phyloP scores from a whole-genome alignment of 2,797 vertebrate species.

The Tinamus major region DNA sequence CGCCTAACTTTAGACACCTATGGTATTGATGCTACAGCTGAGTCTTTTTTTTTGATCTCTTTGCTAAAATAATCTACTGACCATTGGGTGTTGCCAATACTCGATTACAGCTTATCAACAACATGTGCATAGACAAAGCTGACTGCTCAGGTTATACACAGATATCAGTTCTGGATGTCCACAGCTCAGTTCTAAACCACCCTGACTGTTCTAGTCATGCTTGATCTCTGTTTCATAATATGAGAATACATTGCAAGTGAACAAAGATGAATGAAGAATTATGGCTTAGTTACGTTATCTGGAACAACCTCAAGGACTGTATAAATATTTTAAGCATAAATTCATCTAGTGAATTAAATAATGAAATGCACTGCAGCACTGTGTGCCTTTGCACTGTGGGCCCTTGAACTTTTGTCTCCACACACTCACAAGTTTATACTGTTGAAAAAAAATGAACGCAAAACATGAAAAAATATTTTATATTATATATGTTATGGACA shows the following conservation, averaged over 20 bases:
- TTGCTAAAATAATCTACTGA: neutral
- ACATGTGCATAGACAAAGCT: neutral
- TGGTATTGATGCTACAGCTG: neutral
- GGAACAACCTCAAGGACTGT: slow-evolving; percentile 31
- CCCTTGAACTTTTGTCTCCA: slow-evolving; percentile 13
- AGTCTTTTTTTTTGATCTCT: neutral
- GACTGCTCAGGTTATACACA: neutral
- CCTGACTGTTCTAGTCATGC: neutral
- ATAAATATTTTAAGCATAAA: slow-evolving; percentile 22
- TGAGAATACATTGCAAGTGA: neutral
- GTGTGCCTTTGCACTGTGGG: neutral
- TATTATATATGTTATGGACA: neutral
- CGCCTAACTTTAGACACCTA: neutral
- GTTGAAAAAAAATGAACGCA: neutral
- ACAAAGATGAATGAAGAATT: neutral
- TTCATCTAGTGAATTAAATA: slow-evolving; percentile 32
- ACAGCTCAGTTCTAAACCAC: neutral
- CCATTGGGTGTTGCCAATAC: neutral
- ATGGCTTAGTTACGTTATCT: neutral
- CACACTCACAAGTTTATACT: neutral
- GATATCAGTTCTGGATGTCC: neutral
- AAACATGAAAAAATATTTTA: neutral
- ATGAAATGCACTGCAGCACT: slow-evolving; percentile 23
- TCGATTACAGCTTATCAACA: neutral
- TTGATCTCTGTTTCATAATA: slow-evolving; percentile 1